Percentiles rank a stretch among this genome's conserved stretches.
phyloP scores from a whole-genome alignment of 2,113 vertebrate genomes.

The Varanus salvator region DNA sequence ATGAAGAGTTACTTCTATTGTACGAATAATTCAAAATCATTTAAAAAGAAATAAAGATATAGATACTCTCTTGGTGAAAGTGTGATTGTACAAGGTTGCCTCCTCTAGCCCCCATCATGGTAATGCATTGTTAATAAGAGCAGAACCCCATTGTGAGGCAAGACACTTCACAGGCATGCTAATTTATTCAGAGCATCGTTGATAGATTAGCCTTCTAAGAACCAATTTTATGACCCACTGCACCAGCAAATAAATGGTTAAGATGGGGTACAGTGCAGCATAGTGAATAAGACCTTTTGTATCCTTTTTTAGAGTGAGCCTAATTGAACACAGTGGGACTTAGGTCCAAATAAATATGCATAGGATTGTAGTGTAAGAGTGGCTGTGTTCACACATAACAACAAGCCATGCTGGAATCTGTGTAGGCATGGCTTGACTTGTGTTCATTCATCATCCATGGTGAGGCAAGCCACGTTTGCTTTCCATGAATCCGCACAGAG shows the following conservation, averaged over 20 bases:
- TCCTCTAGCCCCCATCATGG: background rate
- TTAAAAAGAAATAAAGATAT: background rate
- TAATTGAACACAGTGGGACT: background rate
- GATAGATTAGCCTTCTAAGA: constrained; percentile 10
- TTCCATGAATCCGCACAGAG: no score
- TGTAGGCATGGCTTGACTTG: no score
- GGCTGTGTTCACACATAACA: no score
- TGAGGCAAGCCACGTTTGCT: no score
- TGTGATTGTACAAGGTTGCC: background rate
- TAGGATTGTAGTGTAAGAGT: background rate
- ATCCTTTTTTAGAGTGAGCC: background rate
- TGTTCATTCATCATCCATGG: no score
- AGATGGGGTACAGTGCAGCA: background rate
- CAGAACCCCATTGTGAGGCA: background rate
- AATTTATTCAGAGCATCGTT: constrained; percentile 28
- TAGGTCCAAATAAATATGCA: background rate
- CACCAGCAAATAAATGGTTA: constrained; percentile 24
- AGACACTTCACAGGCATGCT: constrained; percentile 8
- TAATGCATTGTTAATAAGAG: constrained; percentile 2
- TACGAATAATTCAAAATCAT: background rate
- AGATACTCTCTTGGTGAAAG: background rate
- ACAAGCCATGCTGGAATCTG: no score
- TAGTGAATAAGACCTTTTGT: background rate
- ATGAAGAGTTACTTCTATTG: background rate
- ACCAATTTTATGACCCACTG: constrained; percentile 22